Evolutionary conservation across 2,113 vertebrate species (phyloP), one percentile per base, ranked within the genome.

Genomic region (Gnathonemus longibarbis): DNA sequence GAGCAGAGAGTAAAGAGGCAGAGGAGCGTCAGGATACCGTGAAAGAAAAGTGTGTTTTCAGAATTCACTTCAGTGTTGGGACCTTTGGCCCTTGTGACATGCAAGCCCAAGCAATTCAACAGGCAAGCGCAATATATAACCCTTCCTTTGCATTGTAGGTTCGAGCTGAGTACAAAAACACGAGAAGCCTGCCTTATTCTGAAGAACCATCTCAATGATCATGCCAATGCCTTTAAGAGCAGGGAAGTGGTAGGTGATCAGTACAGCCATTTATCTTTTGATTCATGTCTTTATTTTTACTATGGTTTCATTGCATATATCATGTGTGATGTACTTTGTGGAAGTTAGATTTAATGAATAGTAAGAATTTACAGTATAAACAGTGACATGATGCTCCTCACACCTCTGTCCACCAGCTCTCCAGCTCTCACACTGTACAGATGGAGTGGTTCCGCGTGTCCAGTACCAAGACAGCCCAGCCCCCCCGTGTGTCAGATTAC

Each of bases 371-470:
- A 8, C 74, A 80, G 39, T 84, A 11, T 10, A 84, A 89, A 31
- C 15, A 80, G 74, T 45, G 5, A 27, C 15, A 35, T 66, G 45
- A 21, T 8, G 10, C 9, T 53, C 35, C 49, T 8, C 11, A n/a
- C 21, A 17, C 5, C 52, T 27, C 58, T 45, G 4, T 50, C 91
- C 88, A 42, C 0, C 92, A 98, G 97, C 95, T 97, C 2, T 88
- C 96, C 94, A 97, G 97, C 94, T 91, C 94, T 56, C 93, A 97
- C 94, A 94, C 96, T 1, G 94, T 99, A 89, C 96, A 98, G 91
- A 96, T 97, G 45, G 97, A 98, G 93, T 99, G 98, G 98, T 99
- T 99, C 94, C 95, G 97, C 0, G 94, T 98, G 89, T 99, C 98
- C 89, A 98, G 98, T 56, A 97, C 97, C 53, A 98, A 98, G 93